A percentile compares a stretch with the other conserved stretches of the same genome.
phyloP scores from a whole-genome alignment of 2,888 invertebrate genomes.

The Apamea epomidion region DNA sequence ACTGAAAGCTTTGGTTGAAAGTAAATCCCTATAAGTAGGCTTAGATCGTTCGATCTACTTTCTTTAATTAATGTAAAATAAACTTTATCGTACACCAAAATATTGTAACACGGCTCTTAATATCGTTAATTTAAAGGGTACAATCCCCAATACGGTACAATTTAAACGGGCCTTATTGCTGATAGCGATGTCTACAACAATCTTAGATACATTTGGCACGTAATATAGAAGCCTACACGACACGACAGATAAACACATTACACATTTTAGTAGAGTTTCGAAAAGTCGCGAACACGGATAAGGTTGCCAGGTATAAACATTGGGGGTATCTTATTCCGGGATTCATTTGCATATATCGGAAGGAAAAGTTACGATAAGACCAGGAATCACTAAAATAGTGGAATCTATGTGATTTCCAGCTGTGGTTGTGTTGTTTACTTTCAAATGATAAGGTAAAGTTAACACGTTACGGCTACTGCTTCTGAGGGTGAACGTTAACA shows the following conservation, averaged over 20 bases:
- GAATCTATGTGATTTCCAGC: slow-evolving; percentile 39
- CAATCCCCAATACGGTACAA: neutral
- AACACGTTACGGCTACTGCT: slow-evolving; percentile 18
- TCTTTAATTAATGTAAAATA: neutral
- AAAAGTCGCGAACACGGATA: slow-evolving; percentile 38
- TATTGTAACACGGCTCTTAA: neutral
- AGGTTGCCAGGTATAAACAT: slow-evolving; percentile 16
- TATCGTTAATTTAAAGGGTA: slow-evolving; percentile 7
- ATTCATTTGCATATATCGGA: slow-evolving; percentile 43
- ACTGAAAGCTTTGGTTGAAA: too few species aligned
- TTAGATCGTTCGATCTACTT: neutral
- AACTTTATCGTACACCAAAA: neutral
- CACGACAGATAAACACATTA: slow-evolving; percentile 29
- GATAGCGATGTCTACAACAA: neutral
- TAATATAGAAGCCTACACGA: slow-evolving; percentile 33
- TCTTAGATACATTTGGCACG: slow-evolving; percentile 10
- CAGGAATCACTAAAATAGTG: slow-evolving; percentile 29
- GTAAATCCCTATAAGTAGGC: neutral
- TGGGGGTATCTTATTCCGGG: slow-evolving; percentile 36
- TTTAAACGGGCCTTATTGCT: neutral
- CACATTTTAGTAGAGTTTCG: slow-evolving; percentile 36
- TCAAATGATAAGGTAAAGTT: neutral
- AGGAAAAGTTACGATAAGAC: slow-evolving; percentile 45
- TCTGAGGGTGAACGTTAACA: neutral
- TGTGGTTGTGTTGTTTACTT: slow-evolving; percentile 41